These are phyloP conservation scores for Acrossocheilus wenchowensis DNA, from an alignment of 2,797 vertebrate genomes.

Conservation along the genomic window DNA sequence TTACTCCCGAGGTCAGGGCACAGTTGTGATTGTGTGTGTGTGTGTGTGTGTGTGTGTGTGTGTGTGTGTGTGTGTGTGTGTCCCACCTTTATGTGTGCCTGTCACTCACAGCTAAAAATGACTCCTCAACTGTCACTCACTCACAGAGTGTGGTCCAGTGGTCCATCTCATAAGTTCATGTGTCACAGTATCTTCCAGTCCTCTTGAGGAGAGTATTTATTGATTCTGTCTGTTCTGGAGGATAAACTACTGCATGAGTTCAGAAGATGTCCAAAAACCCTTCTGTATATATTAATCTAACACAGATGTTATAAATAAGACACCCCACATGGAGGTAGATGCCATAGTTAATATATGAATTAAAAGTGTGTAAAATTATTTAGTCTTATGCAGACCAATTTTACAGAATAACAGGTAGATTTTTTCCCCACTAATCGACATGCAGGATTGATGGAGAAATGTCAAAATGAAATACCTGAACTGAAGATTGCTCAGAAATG, in stretches of 20 bases:
- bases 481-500: neutral
- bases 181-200: conserved; percentile 5
- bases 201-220: conserved; percentile 17
- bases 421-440: neutral
- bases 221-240: conserved; percentile 25
- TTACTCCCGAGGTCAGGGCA: neutral
- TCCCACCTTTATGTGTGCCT: neutral
- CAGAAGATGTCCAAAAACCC: neutral
- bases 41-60: conserved; percentile 19
- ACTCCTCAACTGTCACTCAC: conserved; percentile 29
- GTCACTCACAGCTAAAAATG: conserved; percentile 39
- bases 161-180: conserved; percentile 32
- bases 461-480: neutral
- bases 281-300: neutral
- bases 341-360: neutral
- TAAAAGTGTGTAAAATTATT: neutral
- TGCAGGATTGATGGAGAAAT: neutral
- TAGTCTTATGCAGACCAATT: neutral
- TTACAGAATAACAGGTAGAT: neutral
- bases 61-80: conserved; percentile 22
- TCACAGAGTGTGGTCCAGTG: conserved; percentile 38
- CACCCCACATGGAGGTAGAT: neutral
- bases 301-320: neutral
- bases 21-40: conserved; percentile 9
- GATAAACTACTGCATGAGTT: conserved; percentile 3